These are phyloP conservation scores for Drosophila birchii DNA, from an alignment of 2,888 invertebrate genomes.

Conservation along the genomic window DNA sequence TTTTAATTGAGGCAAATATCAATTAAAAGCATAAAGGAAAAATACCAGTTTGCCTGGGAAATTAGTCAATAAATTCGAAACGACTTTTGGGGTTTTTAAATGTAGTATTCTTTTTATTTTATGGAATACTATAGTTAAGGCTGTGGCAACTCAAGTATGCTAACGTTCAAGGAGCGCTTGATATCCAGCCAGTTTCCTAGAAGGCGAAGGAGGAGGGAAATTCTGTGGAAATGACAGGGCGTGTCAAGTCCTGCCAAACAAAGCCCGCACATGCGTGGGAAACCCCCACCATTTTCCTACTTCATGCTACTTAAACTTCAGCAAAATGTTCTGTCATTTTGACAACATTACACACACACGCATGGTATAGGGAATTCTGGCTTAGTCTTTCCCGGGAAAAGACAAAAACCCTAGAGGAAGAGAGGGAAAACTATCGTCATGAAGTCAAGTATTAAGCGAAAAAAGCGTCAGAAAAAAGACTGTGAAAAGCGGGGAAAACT, in stretches of 20 bases:
- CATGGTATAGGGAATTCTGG: conserved; percentile 22
- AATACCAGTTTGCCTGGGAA: conserved; percentile 1
- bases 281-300: conserved; percentile 7
- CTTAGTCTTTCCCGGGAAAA: conserved; percentile 52
- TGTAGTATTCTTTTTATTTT: conserved; percentile 30
- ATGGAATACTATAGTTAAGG: conserved; percentile 22
- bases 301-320: conserved; percentile 68
- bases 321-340: conserved; percentile 75
- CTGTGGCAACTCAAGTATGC: conserved; percentile 20
- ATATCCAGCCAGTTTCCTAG: conserved; percentile 19
- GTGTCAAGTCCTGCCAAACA: conserved; percentile 56
- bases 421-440: conserved; percentile 46
- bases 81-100: conserved; percentile 9
- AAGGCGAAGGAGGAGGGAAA: conserved; percentile 3
- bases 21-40: conserved; percentile 10
- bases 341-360: conserved; percentile 53
- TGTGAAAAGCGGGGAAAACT: conserved; percentile 52
- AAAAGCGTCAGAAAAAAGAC: conserved; percentile 38
- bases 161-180: conserved; percentile 1
- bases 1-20: conserved; percentile 43
- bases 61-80: conserved; percentile 35
- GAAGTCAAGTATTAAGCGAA: conserved; percentile 47
- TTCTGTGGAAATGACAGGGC: conserved; percentile 69
- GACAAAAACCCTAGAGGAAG: conserved; percentile 25
- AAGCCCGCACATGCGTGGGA: conserved; percentile 39